phyloP scores from a whole-genome alignment of 2,797 vertebrate species.

The Scleropages formosus region DNA sequence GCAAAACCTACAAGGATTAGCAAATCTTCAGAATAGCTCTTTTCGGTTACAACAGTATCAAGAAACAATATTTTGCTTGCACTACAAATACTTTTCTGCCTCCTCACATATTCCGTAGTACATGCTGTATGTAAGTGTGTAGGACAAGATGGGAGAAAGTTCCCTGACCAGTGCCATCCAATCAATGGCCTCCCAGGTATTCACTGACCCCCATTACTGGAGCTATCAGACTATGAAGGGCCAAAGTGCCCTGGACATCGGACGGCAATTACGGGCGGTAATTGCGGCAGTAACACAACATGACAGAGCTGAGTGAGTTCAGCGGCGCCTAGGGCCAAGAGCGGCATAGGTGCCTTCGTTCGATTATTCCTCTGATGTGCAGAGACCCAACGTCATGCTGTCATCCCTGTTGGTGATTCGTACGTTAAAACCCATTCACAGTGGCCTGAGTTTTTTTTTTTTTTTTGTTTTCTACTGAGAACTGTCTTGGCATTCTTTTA shows the following conservation, averaged over 20 bases:
- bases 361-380: background rate
- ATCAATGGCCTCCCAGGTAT: too few relatives aligned
- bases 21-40: background rate
- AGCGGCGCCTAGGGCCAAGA: background rate
- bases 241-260: constrained; percentile 2
- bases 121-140: background rate
- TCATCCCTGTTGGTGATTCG: background rate
- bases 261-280: constrained; percentile 8
- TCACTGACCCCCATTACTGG: constrained; percentile 4
- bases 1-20: background rate
- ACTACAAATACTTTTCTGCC: background rate
- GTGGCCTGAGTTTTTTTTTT: background rate
- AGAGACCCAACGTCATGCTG: background rate
- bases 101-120: background rate
- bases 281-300: constrained; percentile 4
- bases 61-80: background rate
- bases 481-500: background rate
- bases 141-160: background rate
- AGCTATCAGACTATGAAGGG: background rate
- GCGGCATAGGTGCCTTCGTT: background rate
- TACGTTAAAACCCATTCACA: too few relatives aligned
- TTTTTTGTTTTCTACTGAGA: background rate
- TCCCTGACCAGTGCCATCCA: background rate
- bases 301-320: constrained; percentile 7
- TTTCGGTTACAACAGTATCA: too few relatives aligned